Evolutionary conservation across 2,113 vertebrate species (phyloP).

Genomic region (Gymnocephalus cernua): DNA sequence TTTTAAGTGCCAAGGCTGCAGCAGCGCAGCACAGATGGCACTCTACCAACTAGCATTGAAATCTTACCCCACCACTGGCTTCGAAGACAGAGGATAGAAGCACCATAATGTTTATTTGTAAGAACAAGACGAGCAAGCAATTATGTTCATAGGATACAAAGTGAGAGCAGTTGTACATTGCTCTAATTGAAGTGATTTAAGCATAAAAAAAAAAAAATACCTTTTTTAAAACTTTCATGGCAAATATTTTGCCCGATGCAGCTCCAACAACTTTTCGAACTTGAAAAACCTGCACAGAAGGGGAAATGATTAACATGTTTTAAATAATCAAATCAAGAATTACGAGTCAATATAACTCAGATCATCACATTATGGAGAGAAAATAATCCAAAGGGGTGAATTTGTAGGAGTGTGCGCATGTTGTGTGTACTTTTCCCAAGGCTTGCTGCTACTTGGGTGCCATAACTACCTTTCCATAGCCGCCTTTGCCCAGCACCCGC

Average conservation of each 20-base stretch:
- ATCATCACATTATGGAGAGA: neutral
- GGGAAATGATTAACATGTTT: neutral
- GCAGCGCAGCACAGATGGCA: constrained; percentile 57
- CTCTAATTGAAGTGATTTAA: neutral
- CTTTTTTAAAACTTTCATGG: constrained; percentile 99
- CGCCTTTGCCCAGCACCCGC: constrained; percentile 97
- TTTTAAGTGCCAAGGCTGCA: constrained; percentile 66
- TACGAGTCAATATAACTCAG: accelerated
- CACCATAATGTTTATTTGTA: constrained; percentile 45
- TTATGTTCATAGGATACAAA: constrained; percentile 18
- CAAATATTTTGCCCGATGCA: constrained; percentile 97
- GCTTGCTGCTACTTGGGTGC: constrained; percentile 13
- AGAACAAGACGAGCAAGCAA: constrained; percentile 30
- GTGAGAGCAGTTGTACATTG: neutral
- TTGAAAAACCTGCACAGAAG: constrained; percentile 92
- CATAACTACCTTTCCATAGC: constrained; percentile 94
- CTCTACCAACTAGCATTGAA: constrained; percentile 62
- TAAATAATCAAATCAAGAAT: neutral
- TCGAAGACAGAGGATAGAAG: constrained; percentile 61
- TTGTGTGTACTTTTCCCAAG: neutral
- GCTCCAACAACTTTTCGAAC: constrained; percentile 97
- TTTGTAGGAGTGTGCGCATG: neutral
- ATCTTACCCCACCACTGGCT: constrained; percentile 66
- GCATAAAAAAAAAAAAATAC: constrained; percentile 73
- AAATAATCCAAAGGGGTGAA: neutral